Evolutionary conservation across 2,113 vertebrate species (phyloP), one percentile per base, ranked within the genome.

Genomic region (Crotalus viridis): DNA sequence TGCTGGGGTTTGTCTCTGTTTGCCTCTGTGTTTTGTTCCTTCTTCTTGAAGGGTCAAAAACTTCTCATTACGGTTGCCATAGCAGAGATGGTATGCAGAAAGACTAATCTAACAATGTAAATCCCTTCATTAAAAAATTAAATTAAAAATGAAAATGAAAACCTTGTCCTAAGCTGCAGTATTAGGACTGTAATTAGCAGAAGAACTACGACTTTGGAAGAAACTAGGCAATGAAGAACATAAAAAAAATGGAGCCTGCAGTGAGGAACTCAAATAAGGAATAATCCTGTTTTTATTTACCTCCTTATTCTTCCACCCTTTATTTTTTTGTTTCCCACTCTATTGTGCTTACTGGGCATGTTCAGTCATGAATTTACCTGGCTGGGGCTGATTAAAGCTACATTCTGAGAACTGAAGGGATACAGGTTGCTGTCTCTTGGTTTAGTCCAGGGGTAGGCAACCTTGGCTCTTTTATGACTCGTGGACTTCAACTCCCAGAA

Each of bases 151-250:
- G 43, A 3, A 64, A 94, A 43, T 43, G 43, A 43, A 43, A 43
- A 43, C 43, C 43, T 69, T 93, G 43, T 94, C 92, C 54, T n/a
- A 39, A 92, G 89, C 89, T 93, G 91, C 43, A 87, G 24, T 74
- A n/a, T 92, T 87, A 59, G 64, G 64, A 6, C 28, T 69, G 28
- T 69, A 69, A 69, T 69, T 69, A 69, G 64, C 64, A 33, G 64
- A 64, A 64, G 61, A 33, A 33, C 64, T 69, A 81, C 87, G 54
- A 28, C 89, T 8, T 24, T 90, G 51, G 89, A 91, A 94, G 90
- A 94, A 52, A 26, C 28, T 5, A 86, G 85, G 48, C 15, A 95
- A 39, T 7, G 43, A 55, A 90, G 21, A 59, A 0, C 0, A 43
- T 69, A 46, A 4, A n/a, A 3, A 4, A n/a, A 3, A 1, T 55